Evolutionary conservation across 2,797 vertebrate species (phyloP).

Genomic region (Cryptoblepharus egeriae): DNA sequence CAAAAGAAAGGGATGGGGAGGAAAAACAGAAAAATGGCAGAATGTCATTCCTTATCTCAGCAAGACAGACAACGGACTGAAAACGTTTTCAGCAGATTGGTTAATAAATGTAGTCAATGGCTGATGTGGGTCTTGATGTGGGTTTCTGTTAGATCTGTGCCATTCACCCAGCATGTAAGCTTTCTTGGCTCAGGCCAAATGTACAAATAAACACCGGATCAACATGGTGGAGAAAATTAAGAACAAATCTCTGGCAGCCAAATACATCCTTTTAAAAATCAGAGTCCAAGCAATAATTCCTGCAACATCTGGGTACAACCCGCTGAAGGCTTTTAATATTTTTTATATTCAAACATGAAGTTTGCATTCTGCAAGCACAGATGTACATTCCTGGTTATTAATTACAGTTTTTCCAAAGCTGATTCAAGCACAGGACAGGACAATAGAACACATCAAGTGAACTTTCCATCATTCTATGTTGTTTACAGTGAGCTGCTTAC

Average conservation of each 20-base stretch:
- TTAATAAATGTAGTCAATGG: conserved; percentile 36
- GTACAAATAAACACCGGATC: background rate
- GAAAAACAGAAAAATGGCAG: background rate
- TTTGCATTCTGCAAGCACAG: too few relatives aligned
- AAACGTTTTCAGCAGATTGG: conserved; percentile 32
- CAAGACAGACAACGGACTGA: conserved; percentile 33
- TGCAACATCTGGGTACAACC: background rate
- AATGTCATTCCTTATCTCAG: conserved; percentile 58
- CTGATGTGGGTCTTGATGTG: background rate
- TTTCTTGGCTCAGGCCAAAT: conserved; percentile 8
- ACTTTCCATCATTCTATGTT: background rate
- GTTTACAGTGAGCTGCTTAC: background rate
- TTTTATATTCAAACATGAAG: too few relatives aligned
- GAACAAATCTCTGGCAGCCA: background rate
- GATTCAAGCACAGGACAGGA: background rate
- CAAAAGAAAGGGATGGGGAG: conserved; percentile 43
- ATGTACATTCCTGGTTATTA: too few relatives aligned
- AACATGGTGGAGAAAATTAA: conserved; percentile 24
- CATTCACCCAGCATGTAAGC: conserved; percentile 4
- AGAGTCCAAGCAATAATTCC: background rate
- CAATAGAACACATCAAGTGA: too few relatives aligned
- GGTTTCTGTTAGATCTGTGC: conserved; percentile 26
- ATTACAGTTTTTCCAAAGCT: background rate
- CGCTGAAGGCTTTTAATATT: too few relatives aligned
- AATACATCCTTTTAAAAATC: background rate